These are phyloP conservation scores for Leptura quadrifasciata DNA, from an alignment of 2,888 invertebrate genomes.

Conservation along the genomic window DNA sequence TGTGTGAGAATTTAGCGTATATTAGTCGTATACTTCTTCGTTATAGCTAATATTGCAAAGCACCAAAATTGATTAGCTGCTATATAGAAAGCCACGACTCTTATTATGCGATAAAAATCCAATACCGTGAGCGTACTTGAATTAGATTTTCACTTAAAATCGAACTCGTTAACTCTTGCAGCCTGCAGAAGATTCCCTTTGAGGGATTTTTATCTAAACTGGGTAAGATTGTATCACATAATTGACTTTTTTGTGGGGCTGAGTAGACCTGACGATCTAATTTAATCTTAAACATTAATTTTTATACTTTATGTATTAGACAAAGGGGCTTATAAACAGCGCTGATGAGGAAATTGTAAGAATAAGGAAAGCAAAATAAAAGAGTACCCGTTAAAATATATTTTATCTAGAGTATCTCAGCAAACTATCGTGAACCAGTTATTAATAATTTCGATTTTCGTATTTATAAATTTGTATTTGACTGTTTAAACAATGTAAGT, in stretches of 20 bases:
- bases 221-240: conserved; percentile 1
- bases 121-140: conserved; percentile 22
- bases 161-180: conserved; percentile 38
- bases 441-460: no score
- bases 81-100: conserved; percentile 16
- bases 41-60: neutral
- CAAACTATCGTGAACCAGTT: no score
- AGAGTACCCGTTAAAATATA: no score
- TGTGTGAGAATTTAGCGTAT: no score
- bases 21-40: neutral
- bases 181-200: neutral
- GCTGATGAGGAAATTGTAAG: neutral
- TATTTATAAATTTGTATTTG: no score
- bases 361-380: no score
- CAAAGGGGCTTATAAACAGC: neutral
- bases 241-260: conserved; percentile 5
- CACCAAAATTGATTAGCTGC: conserved; percentile 14
- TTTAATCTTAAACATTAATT: neutral
- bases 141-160: conserved; percentile 33
- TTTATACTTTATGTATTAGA: neutral
- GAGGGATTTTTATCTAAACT: conserved; percentile 14
- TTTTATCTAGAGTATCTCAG: no score
- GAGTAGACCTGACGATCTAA: neutral
- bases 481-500: no score
- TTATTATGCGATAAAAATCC: conserved; percentile 41